Evolutionary conservation across 2,888 invertebrate species (phyloP), one percentile per base, ranked within the genome.

Genomic region (Oasisia sp.): DNA sequence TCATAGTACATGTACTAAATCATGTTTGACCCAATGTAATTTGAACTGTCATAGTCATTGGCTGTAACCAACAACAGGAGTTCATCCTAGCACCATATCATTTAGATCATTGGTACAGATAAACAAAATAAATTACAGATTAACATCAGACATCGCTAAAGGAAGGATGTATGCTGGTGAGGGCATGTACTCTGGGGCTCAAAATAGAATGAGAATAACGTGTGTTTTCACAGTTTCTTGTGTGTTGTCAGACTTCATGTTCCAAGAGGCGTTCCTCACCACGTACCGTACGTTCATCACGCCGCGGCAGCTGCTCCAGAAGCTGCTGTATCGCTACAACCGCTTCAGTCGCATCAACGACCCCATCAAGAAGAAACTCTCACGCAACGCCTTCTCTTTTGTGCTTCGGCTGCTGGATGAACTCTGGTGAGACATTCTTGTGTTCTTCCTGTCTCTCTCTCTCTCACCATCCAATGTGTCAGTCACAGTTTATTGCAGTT

Each of bases 251-350:
- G 98, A 98, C 97, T 98, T 98, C 97, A 97, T 98, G 96, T 99
- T 98, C 97, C 98, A 99, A 97, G 99, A 99, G 97, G 99, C 99
- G 94, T 99, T 99, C 97, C 97, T 99, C 94, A 98, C 99, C 92
- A 99, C 99, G 93, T 99, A 99, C 97, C 97, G 99, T 94, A 99
- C 99, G 93, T 99, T 99, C 97, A 98, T 99, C 96, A 97, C 98
- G 93, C 98, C 99, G 44, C 97, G 97, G 95, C 98, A 98, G 94
- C 97, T 99, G 94, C 97, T 99, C 94, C 97, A 97, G 95, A 98
- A 99, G 95, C 97, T 99, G 92, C 98, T 98, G 95, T 97, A 98
- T 95, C 97, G 98, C 95, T 98, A 97, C 97, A 97, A 97, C 96
- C 97, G 97, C 94, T 98, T 98, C 96, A 94, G 93, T 90, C 98